Percentiles rank a stretch among this genome's conserved stretches.
These are phyloP conservation scores for Operophtera brumata DNA, from an alignment of 2,888 invertebrate genomes.

Conservation along the genomic window DNA sequence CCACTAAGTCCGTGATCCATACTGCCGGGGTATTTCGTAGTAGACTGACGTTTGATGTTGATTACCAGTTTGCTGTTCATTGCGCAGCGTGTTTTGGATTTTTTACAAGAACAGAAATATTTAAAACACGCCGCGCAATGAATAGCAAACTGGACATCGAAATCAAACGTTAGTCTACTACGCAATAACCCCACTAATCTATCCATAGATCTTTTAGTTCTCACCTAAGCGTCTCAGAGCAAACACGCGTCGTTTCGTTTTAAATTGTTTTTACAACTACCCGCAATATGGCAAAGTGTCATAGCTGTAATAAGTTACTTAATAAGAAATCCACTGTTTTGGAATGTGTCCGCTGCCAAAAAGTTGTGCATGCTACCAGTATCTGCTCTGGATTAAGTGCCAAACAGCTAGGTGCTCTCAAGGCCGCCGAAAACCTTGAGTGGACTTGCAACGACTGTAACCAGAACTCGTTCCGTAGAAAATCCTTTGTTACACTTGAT, in stretches of 20 bases:
- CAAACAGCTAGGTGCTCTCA: not conserved
- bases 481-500: not conserved
- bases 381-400: not conserved
- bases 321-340: not conserved
- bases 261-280: not conserved
- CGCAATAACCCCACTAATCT: too few species aligned
- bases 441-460: not conserved
- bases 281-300: not conserved
- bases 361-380: not conserved
- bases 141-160: too few species aligned
- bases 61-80: too few species aligned
- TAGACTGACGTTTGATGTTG: too few species aligned
- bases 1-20: too few species aligned
- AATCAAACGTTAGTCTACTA: too few species aligned
- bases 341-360: not conserved
- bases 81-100: too few species aligned
- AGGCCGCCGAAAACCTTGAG: not conserved
- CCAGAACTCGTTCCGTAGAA: not conserved
- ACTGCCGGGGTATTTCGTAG: too few species aligned
- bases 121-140: too few species aligned
- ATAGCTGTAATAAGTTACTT: not conserved
- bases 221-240: not conserved
- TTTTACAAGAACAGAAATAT: too few species aligned
- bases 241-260: not conserved
- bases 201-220: not conserved